phyloP scores from a whole-genome alignment of 2,888 invertebrate genomes.

The Stomorhina lunata region DNA sequence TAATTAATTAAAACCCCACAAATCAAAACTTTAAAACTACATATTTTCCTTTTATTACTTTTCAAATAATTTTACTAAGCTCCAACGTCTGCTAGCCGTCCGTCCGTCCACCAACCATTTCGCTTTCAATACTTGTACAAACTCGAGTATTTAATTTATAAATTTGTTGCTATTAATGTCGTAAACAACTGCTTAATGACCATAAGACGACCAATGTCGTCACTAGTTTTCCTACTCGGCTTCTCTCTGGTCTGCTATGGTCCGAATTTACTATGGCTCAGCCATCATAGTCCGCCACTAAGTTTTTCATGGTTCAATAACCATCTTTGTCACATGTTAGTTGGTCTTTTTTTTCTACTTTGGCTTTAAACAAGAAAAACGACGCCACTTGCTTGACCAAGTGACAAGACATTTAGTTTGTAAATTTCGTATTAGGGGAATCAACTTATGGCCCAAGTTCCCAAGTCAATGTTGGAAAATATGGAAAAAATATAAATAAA shows the following conservation, averaged over 20 bases:
- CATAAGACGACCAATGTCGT: conserved; percentile 32
- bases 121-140: conserved; percentile 36
- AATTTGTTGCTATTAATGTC: conserved; percentile 50
- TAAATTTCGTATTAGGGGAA: conserved; percentile 47
- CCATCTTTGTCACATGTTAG: conserved; percentile 28
- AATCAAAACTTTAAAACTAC: not conserved
- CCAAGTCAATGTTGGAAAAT: not conserved
- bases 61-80: not conserved
- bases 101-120: conserved; percentile 2
- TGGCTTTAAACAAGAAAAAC: conserved; percentile 38
- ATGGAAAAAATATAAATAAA: conserved; percentile 19
- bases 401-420: conserved; percentile 52
- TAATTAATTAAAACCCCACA: not conserved
- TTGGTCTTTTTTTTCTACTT: no score
- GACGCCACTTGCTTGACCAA: conserved; percentile 32
- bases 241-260: not conserved
- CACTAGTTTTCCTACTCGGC: not conserved
- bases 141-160: conserved; percentile 40
- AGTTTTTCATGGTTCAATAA: conserved; percentile 62
- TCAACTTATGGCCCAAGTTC: conserved; percentile 47
- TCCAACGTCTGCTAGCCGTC: not conserved
- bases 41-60: not conserved
- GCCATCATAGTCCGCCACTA: conserved; percentile 20
- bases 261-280: conserved; percentile 15
- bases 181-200: conserved; percentile 48